phyloP scores from a whole-genome alignment of 1,140 invertebrate species.

The Drosophila burlai region DNA sequence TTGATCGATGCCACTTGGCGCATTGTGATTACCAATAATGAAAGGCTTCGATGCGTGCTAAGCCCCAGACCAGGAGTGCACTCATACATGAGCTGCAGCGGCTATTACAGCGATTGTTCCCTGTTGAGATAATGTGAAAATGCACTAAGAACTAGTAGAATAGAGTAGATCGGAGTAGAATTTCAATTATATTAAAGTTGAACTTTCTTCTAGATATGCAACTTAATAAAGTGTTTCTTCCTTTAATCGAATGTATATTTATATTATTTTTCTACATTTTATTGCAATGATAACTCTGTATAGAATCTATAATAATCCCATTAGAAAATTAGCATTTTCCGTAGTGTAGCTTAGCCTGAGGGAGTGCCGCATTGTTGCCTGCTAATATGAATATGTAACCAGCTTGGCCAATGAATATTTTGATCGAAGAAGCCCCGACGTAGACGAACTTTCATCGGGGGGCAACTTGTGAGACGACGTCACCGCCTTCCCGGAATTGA shows the following conservation, averaged over 20 bases:
- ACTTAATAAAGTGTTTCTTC: too few species aligned
- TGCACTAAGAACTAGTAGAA: neutral
- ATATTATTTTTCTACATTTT: neutral
- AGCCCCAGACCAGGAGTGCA: slow-evolving; percentile 16
- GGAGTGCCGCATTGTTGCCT: slow-evolving; percentile 6
- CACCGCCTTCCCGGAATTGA: slow-evolving; percentile 28
- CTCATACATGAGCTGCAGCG: slow-evolving; percentile 24
- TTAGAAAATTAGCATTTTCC: neutral
- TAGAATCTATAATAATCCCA: neutral
- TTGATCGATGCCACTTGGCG: slow-evolving; percentile 50
- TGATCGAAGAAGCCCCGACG: slow-evolving; percentile 32
- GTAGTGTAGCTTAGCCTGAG: neutral
- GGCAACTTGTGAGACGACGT: slow-evolving; percentile 6
- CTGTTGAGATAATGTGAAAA: neutral
- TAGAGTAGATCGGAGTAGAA: too few species aligned
- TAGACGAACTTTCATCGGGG: slow-evolving; percentile 36
- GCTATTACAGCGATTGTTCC: slow-evolving; percentile 20
- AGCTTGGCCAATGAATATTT: slow-evolving; percentile 42
- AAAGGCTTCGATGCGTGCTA: slow-evolving; percentile 36
- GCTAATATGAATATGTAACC: slow-evolving; percentile 50
- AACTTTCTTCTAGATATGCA: too few species aligned
- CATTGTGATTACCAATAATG: slow-evolving; percentile 63
- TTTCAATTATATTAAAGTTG: too few species aligned
- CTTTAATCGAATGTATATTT: too few species aligned
- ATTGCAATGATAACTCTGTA: neutral